Percentiles rank a stretch among this genome's conserved stretches.
Conservation (phyloP, 2,888 invertebrate species). For the Alviniconcha strummeri region DNA sequence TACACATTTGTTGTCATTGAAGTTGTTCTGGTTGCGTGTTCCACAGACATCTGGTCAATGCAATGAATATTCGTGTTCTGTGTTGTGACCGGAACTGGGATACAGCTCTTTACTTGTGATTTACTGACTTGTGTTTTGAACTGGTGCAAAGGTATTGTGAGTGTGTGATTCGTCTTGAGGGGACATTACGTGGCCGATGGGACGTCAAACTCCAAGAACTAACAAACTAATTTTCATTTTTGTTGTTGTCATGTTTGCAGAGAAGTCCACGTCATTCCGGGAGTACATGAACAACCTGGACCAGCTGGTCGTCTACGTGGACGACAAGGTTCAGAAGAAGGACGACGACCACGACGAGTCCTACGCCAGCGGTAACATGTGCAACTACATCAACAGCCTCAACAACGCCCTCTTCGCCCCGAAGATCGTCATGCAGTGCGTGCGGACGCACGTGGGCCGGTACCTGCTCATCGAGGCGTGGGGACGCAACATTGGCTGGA, state of each 20-base stretch:
- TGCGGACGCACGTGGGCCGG: slow-evolving; percentile 72
- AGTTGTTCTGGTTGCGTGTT: no score
- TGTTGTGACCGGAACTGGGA: no score
- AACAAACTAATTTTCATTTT: no score
- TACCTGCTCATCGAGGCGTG: slow-evolving; percentile 76
- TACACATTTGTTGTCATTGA: no score
- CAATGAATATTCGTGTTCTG: no score
- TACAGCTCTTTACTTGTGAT: no score
- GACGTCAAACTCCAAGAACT: no score
- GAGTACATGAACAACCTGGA: slow-evolving; percentile 76
- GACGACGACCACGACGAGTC: slow-evolving; percentile 57
- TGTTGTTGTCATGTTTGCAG: slow-evolving; percentile 42
- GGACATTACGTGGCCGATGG: no score
- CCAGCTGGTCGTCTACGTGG: slow-evolving; percentile 75
- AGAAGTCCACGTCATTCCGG: slow-evolving; percentile 60
- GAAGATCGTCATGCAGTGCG: slow-evolving; percentile 75
- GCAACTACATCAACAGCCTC: slow-evolving; percentile 74
- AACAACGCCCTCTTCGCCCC: slow-evolving; percentile 75
- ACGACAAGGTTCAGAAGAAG: slow-evolving; percentile 69
- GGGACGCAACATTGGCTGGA: slow-evolving; percentile 75
- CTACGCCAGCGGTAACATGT: slow-evolving; percentile 69
- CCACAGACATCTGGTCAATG: no score
- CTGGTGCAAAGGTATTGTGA: no score
- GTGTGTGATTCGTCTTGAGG: no score
- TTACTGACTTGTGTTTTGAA: no score